Conservation (phyloP, 2,113 vertebrate genomes). For the Zosterops hypoxanthus region DNA sequence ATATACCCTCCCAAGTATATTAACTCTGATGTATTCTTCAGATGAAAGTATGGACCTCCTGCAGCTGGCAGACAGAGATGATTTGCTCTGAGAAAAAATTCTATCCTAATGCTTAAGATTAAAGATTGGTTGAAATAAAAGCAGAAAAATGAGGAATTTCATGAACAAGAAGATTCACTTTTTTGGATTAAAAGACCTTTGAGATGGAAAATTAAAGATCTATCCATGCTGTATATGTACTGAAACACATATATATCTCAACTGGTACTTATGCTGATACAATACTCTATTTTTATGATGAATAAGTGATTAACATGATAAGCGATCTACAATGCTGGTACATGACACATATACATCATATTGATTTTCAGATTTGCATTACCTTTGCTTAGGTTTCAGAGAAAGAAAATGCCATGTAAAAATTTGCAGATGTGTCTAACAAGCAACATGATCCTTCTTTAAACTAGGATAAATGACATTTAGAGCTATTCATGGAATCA, state of each 20-base stretch:
- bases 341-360: background rate
- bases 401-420: background rate
- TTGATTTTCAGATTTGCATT: background rate
- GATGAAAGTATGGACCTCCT: background rate
- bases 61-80: background rate
- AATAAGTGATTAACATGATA: background rate
- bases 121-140: background rate
- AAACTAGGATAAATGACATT: background rate
- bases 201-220: background rate
- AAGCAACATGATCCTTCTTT: background rate
- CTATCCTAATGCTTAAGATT: background rate
- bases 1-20: accelerated
- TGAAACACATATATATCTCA: background rate
- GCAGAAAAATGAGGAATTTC: background rate
- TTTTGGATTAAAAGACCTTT: background rate
- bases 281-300: background rate
- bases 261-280: background rate
- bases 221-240: background rate
- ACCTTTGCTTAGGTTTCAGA: background rate
- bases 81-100: background rate
- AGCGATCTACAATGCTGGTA: background rate
- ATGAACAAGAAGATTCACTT: background rate
- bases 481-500: background rate
- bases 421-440: background rate
- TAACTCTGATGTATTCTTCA: background rate